These are phyloP conservation scores for Etia nguti DNA, from an alignment of 2,113 vertebrate genomes.

Conservation along the genomic window DNA sequence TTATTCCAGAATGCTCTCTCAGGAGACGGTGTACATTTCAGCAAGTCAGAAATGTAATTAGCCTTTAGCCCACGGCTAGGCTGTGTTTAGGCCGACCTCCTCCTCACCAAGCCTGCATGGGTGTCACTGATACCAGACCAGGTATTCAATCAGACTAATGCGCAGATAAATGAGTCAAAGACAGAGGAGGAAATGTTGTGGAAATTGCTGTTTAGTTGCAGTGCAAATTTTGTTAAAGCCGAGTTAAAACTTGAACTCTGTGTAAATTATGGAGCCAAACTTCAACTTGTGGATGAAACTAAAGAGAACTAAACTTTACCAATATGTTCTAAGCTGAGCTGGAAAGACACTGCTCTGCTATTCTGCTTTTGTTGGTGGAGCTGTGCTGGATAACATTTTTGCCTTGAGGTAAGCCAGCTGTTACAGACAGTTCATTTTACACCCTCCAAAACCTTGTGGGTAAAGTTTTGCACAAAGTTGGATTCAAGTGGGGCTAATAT, in stretches of 20 bases:
- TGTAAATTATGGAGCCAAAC: background rate
- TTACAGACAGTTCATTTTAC: background rate
- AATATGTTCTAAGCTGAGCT: background rate
- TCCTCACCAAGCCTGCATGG: slow-evolving; percentile 12
- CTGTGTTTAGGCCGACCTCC: slow-evolving; percentile 37
- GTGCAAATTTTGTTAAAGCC: background rate
- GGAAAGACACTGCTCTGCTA: background rate
- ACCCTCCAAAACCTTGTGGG: background rate
- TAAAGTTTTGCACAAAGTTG: background rate
- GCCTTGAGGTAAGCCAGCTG: background rate
- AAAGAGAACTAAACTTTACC: background rate
- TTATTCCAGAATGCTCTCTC: slow-evolving; percentile 64
- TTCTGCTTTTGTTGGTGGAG: background rate
- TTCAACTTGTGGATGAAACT: background rate
- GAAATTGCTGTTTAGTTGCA: background rate
- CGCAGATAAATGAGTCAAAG: slow-evolving; percentile 15
- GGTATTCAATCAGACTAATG: slow-evolving; percentile 32
- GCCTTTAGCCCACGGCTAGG: slow-evolving; percentile 52
- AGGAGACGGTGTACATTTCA: slow-evolving; percentile 67
- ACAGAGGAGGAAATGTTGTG: background rate
- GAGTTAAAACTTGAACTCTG: background rate
- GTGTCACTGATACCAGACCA: slow-evolving; percentile 30
- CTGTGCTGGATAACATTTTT: background rate
- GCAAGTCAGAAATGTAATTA: slow-evolving; percentile 69
- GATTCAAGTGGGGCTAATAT: background rate